phyloP scores from a whole-genome alignment of 2,888 invertebrate species.

The Siphlonurus alternatus region DNA sequence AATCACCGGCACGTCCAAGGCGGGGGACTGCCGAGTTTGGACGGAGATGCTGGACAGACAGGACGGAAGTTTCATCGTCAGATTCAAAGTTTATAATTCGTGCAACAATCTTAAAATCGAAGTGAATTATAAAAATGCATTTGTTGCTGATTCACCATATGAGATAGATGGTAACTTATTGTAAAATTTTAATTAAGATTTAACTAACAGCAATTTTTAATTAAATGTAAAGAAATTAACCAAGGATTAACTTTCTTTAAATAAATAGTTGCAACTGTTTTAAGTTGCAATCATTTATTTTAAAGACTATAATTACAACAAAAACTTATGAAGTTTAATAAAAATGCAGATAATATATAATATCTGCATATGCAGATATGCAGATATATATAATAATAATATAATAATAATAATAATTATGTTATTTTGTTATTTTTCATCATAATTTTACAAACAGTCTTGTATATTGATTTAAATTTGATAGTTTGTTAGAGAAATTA shows the following conservation, averaged over 20 bases:
- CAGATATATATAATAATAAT: too few relatives aligned
- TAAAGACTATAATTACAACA: neutral
- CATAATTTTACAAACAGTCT: too few relatives aligned
- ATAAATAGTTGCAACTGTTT: constrained; percentile 5
- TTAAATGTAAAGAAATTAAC: too few relatives aligned
- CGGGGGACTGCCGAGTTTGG: constrained; percentile 50
- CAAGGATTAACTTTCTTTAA: too few relatives aligned
- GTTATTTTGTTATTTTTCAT: too few relatives aligned
- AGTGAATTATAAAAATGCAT: constrained; percentile 42
- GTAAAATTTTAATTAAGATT: too few relatives aligned
- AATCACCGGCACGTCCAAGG: constrained; percentile 36
- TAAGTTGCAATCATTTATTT: neutral
- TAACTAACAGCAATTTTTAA: too few relatives aligned
- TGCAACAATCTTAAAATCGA: constrained; percentile 53
- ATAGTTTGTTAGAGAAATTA: too few relatives aligned
- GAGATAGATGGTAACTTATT: constrained; percentile 43
- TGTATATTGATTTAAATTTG: too few relatives aligned
- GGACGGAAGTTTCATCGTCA: constrained; percentile 67
- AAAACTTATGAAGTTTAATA: constrained; percentile 4
- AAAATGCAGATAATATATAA: neutral
- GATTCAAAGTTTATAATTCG: constrained; percentile 63
- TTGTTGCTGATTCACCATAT: constrained; percentile 47
- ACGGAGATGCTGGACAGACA: constrained; percentile 60
- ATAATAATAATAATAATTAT: too few relatives aligned
- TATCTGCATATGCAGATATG: too few relatives aligned